phyloP scores from a whole-genome alignment of 2,113 vertebrate species.

The Gallinago jamesoni region DNA sequence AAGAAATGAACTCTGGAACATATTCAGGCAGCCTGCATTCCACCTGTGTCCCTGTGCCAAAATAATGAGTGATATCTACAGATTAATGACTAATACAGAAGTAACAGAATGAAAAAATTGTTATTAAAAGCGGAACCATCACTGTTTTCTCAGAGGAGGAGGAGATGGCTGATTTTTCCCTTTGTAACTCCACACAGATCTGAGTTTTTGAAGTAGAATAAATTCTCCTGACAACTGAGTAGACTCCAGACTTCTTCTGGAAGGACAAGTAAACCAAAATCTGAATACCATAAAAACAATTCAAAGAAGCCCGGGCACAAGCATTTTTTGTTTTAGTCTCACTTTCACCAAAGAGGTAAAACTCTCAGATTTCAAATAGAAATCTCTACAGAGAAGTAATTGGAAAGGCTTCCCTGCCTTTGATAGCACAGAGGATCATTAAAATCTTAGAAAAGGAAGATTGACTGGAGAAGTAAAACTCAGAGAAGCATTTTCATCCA shows the following conservation, averaged over 20 bases:
- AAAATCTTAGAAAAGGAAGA: neutral
- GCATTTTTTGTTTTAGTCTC: neutral
- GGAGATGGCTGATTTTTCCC: neutral
- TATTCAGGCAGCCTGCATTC: neutral
- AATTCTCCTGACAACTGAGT: conserved; percentile 3
- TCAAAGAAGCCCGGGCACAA: neutral
- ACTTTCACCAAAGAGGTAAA: neutral
- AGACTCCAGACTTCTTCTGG: neutral
- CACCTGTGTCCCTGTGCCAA: neutral
- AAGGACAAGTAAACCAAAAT: neutral
- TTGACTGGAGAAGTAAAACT: neutral
- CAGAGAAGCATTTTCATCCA: neutral
- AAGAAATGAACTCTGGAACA: neutral
- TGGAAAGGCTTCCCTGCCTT: neutral
- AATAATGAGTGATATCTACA: neutral
- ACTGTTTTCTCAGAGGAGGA: neutral
- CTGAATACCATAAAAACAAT: neutral
- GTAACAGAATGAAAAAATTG: neutral
- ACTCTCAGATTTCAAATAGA: neutral
- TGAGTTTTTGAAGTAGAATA: neutral
- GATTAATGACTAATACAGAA: neutral
- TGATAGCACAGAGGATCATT: neutral
- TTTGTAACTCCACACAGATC: neutral
- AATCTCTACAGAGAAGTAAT: neutral
- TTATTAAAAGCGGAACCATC: neutral